Percentiles rank a stretch among this genome's conserved stretches.
These are phyloP conservation scores for Lomographa bimaculata DNA, from an alignment of 2,888 invertebrate species.

Conservation along the genomic window DNA sequence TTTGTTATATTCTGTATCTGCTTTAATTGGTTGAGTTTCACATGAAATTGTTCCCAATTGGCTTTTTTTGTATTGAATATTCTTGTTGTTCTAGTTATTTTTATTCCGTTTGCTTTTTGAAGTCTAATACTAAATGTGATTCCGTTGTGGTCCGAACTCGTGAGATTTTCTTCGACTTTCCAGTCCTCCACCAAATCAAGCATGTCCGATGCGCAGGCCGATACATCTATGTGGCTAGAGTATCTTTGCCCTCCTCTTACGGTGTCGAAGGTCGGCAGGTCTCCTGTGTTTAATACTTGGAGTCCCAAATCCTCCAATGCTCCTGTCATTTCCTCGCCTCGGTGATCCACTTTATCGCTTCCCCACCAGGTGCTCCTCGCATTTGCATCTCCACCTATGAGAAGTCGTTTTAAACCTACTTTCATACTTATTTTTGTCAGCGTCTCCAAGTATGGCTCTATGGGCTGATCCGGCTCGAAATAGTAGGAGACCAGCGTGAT, in stretches of 20 bases:
- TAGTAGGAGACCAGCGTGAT: too few relatives aligned
- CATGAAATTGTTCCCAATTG: too few relatives aligned
- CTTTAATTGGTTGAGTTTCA: too few relatives aligned
- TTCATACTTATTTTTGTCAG: too few relatives aligned
- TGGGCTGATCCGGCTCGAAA: too few relatives aligned
- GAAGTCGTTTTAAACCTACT: too few relatives aligned
- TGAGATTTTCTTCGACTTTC: slow-evolving; percentile 13
- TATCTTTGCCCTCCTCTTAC: slow-evolving; percentile 18
- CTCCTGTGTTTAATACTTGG: too few relatives aligned
- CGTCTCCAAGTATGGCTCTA: too few relatives aligned
- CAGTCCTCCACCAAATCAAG: slow-evolving; percentile 7
- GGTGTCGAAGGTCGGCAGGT: too few relatives aligned
- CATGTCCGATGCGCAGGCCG: slow-evolving; percentile 12
- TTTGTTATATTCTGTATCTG: too few relatives aligned
- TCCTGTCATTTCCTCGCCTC: slow-evolving; percentile 12
- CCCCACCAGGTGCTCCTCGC: slow-evolving; percentile 30
- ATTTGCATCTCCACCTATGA: too few relatives aligned
- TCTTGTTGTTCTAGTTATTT: slow-evolving; percentile 6
- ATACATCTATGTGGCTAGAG: slow-evolving; percentile 29
- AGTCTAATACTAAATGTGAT: slow-evolving; percentile 18
- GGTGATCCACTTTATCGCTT: slow-evolving; percentile 1
- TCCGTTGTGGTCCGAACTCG: slow-evolving; percentile 28
- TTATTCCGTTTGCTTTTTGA: background rate
- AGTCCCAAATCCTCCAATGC: too few relatives aligned
- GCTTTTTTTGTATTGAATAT: slow-evolving; percentile 20